Evolutionary conservation across 1,140 invertebrate species (phyloP).

Genomic region (Chlorops oryzae): DNA sequence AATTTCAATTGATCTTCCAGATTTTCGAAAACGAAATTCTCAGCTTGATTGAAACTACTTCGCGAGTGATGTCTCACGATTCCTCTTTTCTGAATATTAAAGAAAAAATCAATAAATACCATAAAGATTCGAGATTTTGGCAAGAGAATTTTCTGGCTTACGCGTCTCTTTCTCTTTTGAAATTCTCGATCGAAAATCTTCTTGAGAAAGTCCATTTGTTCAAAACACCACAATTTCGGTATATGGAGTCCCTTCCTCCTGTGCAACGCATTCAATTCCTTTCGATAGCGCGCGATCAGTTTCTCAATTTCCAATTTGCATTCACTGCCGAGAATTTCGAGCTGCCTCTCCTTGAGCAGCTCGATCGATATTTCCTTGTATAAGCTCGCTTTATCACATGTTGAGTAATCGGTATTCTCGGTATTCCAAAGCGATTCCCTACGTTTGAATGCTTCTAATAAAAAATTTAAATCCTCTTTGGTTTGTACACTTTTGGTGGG

Average conservation of each 20-base stretch:
- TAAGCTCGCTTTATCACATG: constrained; percentile 30
- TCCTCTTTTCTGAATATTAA: constrained; percentile 26
- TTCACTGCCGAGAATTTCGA: constrained; percentile 33
- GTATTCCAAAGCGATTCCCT: constrained; percentile 40
- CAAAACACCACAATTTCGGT: constrained; percentile 42
- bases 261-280: constrained; percentile 36
- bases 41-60: constrained; percentile 34
- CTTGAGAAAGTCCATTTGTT: constrained; percentile 37
- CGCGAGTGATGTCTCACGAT: constrained; percentile 32
- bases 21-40: constrained; percentile 21
- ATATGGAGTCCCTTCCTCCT: constrained; percentile 39
- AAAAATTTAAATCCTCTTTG: constrained; percentile 31
- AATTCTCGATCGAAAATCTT: constrained; percentile 33
- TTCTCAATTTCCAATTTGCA: constrained; percentile 37
- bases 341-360: constrained; percentile 29
- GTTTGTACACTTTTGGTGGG: constrained; percentile 27
- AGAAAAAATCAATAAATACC: no score
- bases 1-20: constrained; percentile 33
- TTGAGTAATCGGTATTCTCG: constrained; percentile 28
- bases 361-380: constrained; percentile 30
- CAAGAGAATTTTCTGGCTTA: no score
- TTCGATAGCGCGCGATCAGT: constrained; percentile 36
- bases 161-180: no score
- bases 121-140: no score
- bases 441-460: constrained; percentile 29